phyloP scores from a whole-genome alignment of 2,888 invertebrate species.

The Drosophila heteroneura region DNA sequence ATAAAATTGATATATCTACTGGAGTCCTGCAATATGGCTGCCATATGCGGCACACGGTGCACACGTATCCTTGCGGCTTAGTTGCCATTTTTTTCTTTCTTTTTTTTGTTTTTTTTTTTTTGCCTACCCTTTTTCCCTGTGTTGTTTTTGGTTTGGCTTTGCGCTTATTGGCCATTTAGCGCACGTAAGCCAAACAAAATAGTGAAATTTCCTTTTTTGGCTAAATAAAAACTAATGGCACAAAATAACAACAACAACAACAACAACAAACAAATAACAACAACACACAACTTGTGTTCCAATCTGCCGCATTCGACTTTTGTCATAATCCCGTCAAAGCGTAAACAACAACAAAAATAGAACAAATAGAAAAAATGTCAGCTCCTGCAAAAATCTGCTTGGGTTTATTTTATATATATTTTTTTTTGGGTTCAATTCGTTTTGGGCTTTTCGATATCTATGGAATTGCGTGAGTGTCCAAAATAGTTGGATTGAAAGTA shows the following conservation, averaged over 20 bases:
- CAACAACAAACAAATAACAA: slow-evolving; percentile 6
- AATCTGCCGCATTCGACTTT: slow-evolving; percentile 61
- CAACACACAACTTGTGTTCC: slow-evolving; percentile 24
- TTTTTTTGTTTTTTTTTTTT: slow-evolving; percentile 21
- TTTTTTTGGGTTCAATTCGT: slow-evolving; percentile 36
- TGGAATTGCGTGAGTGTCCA: slow-evolving; percentile 32
- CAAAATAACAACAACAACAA: slow-evolving; percentile 27
- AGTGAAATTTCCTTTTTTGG: slow-evolving; percentile 52
- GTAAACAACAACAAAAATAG: slow-evolving; percentile 67
- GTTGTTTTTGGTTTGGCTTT: slow-evolving; percentile 14
- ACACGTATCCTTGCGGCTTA: slow-evolving; percentile 65
- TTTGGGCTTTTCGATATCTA: slow-evolving; percentile 5
- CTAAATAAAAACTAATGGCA: slow-evolving; percentile 80
- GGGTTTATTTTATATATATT: slow-evolving; percentile 3
- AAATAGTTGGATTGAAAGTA: slow-evolving; percentile 1
- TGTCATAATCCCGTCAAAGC: slow-evolving; percentile 81
- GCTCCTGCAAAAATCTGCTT: slow-evolving; percentile 36
- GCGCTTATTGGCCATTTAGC: slow-evolving; percentile 81
- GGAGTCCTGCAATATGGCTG: slow-evolving; percentile 63
- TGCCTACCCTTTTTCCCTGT: neutral
- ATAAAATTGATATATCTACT: slow-evolving; percentile 80
- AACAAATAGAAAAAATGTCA: slow-evolving; percentile 31
- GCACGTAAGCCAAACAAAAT: slow-evolving; percentile 76
- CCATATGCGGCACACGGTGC: slow-evolving; percentile 54
- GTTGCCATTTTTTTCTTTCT: slow-evolving; percentile 45